These are phyloP conservation scores for Perognathus longimembris DNA, from an alignment of 2,113 vertebrate genomes.

Conservation along the genomic window DNA sequence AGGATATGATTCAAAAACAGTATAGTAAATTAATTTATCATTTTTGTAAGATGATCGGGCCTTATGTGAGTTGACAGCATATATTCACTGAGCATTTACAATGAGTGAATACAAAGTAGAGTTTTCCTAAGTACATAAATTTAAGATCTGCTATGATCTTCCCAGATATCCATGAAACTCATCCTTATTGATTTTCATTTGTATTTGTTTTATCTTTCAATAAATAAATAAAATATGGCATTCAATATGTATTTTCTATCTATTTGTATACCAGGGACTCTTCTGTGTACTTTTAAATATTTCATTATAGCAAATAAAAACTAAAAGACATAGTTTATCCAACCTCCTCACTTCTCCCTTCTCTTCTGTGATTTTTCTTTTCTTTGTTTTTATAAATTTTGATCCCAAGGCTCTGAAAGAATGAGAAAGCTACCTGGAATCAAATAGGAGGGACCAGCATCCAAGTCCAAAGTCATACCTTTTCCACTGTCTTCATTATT, in stretches of 20 bases:
- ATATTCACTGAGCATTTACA: not conserved
- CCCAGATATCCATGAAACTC: not conserved
- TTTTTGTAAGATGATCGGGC: not conserved
- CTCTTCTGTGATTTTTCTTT: not conserved
- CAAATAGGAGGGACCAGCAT: not conserved
- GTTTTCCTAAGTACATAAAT: not conserved
- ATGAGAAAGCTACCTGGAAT: not conserved
- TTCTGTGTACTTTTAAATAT: not conserved
- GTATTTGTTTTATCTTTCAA: not conserved
- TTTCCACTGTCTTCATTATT: not conserved
- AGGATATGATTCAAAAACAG: conserved; percentile 15
- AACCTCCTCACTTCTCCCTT: not conserved
- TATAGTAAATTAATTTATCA: not conserved
- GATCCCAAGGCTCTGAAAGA: not conserved
- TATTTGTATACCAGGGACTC: not conserved
- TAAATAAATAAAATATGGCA: conserved; percentile 35
- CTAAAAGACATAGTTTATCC: conserved; percentile 8
- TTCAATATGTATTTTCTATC: conserved; percentile 35
- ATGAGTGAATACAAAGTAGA: conserved; percentile 40
- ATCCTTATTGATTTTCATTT: conserved; percentile 17
- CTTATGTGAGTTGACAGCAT: not conserved
- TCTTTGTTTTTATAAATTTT: not conserved
- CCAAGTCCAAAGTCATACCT: not conserved
- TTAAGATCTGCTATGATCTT: not conserved
- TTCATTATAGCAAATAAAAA: not conserved